Evolutionary conservation across 2,113 vertebrate species (phyloP).

Genomic region (Nettapus auritus): DNA sequence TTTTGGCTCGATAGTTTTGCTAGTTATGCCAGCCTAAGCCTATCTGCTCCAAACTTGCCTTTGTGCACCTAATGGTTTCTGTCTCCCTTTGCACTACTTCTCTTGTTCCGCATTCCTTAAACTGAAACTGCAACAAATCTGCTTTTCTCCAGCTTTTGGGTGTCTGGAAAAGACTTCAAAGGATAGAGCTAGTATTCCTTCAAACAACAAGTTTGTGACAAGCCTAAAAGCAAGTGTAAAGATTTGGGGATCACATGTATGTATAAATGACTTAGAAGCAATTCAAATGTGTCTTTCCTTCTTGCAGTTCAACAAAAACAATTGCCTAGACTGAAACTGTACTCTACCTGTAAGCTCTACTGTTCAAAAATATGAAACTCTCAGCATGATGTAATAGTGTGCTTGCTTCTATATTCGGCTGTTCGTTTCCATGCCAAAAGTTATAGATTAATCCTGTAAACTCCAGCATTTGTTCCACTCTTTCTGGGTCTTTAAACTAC

Average conservation of each 20-base stretch:
- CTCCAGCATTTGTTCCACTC: background rate
- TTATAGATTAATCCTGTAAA: slow-evolving; percentile 34
- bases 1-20: background rate
- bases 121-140: background rate
- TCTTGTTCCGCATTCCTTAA: background rate
- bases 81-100: background rate
- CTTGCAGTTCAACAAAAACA: slow-evolving; percentile 3
- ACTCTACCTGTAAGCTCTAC: background rate
- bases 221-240: background rate
- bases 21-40: background rate
- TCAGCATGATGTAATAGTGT: slow-evolving; percentile 4
- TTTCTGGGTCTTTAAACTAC: slow-evolving; percentile 11
- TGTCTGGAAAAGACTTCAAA: background rate
- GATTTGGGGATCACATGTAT: background rate
- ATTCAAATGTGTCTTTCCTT: background rate
- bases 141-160: background rate
- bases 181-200: background rate
- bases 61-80: background rate
- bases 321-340: background rate
- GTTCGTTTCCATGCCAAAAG: slow-evolving; percentile 11
- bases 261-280: slow-evolving; percentile 6
- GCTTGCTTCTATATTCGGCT: background rate
- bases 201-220: background rate
- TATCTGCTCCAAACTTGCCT: background rate
- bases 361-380: slow-evolving; percentile 23